Evolutionary conservation across 2,113 vertebrate species (phyloP).

Genomic region (Plectropomus leopardus): DNA sequence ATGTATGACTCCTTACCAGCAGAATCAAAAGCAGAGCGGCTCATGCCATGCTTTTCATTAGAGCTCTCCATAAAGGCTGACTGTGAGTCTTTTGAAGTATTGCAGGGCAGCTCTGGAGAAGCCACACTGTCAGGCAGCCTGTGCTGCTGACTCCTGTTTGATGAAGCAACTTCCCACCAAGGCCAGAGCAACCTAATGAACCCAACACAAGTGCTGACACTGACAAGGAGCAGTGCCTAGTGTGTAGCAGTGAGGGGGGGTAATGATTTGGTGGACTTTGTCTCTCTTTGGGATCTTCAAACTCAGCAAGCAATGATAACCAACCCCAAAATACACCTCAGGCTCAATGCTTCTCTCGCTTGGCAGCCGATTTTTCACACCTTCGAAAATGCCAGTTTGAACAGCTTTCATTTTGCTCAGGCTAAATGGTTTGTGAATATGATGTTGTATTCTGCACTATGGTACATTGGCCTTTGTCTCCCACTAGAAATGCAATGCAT

Average conservation of each 20-base stretch:
- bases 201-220: conserved; percentile 60
- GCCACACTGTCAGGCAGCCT: conserved; percentile 54
- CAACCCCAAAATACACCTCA: conserved; percentile 25
- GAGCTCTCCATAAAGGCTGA: conserved; percentile 61
- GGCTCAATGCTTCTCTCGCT: conserved; percentile 7
- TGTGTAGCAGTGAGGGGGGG: conserved; percentile 44
- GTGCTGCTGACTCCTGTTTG: conserved; percentile 74
- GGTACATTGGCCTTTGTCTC: conserved; percentile 6
- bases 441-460: not conserved
- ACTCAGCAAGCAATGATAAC: conserved; percentile 41
- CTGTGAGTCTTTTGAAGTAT: conserved; percentile 75
- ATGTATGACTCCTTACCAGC: conserved; percentile 70
- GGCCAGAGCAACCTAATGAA: conserved; percentile 71
- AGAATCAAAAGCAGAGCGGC: conserved; percentile 71
- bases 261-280: conserved; percentile 62
- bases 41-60: conserved; percentile 75
- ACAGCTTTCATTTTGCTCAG: conserved; percentile 17
- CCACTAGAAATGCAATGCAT: conserved; percentile 10
- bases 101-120: conserved; percentile 64
- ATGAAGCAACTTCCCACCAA: conserved; percentile 71
- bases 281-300: conserved; percentile 54
- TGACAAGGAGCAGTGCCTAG: conserved; percentile 51
- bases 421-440: conserved; percentile 20
- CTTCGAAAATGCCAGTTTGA: conserved; percentile 21
- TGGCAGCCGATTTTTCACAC: conserved; percentile 30